Conservation (phyloP, 2,113 vertebrate species). For the Anarrhichthys ocellatus region DNA sequence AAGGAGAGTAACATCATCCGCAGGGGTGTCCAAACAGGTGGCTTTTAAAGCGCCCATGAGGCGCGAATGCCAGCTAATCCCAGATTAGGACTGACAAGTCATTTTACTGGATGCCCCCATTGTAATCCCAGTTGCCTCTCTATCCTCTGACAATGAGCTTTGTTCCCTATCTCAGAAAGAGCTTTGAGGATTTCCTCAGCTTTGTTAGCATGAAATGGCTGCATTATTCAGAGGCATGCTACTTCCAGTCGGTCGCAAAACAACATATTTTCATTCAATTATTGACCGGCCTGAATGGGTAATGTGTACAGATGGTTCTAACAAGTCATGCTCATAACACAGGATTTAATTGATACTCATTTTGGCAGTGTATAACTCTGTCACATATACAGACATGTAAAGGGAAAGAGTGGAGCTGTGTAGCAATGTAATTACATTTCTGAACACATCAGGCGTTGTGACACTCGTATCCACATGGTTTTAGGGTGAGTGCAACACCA, state of each 20-base stretch:
- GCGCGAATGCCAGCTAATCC: conserved; percentile 69
- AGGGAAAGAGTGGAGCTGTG: not conserved
- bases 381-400: not conserved
- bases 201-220: conserved; percentile 61
- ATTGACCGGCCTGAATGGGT: conserved; percentile 71
- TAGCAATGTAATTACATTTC: not conserved
- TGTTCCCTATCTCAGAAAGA: conserved; percentile 63
- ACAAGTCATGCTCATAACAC: conserved; percentile 27
- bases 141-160: conserved; percentile 74
- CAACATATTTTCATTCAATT: conserved; percentile 73
- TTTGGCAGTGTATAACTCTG: conserved; percentile 3
- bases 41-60: conserved; percentile 73
- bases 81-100: conserved; percentile 78
- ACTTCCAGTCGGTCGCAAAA: conserved; percentile 53
- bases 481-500: not conserved
- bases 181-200: conserved; percentile 54
- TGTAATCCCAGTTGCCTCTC: conserved; percentile 73
- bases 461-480: not conserved
- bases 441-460: not conserved
- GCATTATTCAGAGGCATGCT: conserved; percentile 75
- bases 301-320: conserved; percentile 69
- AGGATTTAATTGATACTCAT: conserved; percentile 11
- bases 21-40: conserved; percentile 74
- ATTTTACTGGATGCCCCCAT: conserved; percentile 64
- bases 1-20: conserved; percentile 57